Conservation (phyloP, 1,140 invertebrate genomes). For the Cataglyphis hispanica region DNA sequence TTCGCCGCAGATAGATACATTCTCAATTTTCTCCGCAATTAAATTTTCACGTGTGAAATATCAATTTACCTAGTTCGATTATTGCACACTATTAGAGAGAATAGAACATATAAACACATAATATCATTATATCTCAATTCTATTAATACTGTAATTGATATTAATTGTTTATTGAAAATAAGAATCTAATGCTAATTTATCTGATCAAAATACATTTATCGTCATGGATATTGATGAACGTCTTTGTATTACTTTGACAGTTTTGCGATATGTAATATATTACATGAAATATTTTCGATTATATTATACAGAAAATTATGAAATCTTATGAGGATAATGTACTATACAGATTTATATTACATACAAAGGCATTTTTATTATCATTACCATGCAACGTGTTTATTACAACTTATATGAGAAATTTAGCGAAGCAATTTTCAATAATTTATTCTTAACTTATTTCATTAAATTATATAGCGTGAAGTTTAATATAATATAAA, state of each 20-base stretch:
- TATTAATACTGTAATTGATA: background rate
- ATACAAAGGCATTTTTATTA: conserved; percentile 18
- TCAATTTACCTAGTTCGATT: conserved; percentile 9
- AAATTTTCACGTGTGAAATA: conserved; percentile 35
- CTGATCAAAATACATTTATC: background rate
- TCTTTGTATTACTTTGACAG: background rate
- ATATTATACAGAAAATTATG: background rate
- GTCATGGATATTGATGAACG: background rate
- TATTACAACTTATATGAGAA: conserved; percentile 54
- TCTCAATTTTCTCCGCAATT: background rate
- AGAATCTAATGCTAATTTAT: conserved; percentile 4
- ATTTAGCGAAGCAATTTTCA: conserved; percentile 53
- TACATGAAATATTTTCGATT: background rate
- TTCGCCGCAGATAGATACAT: background rate
- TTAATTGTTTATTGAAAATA: background rate
- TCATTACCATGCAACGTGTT: conserved; percentile 23
- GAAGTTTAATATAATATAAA: conserved; percentile 59
- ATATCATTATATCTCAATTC: background rate
- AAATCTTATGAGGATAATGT: conserved; percentile 4
- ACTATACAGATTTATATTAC: conserved; percentile 11
- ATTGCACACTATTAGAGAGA: background rate
- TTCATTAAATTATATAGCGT: conserved; percentile 40
- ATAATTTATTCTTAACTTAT: conserved; percentile 62
- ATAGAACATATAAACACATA: background rate
- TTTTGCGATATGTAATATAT: background rate